Conservation (phyloP, 2,113 vertebrate genomes). For the Cheirogaleus medius region DNA sequence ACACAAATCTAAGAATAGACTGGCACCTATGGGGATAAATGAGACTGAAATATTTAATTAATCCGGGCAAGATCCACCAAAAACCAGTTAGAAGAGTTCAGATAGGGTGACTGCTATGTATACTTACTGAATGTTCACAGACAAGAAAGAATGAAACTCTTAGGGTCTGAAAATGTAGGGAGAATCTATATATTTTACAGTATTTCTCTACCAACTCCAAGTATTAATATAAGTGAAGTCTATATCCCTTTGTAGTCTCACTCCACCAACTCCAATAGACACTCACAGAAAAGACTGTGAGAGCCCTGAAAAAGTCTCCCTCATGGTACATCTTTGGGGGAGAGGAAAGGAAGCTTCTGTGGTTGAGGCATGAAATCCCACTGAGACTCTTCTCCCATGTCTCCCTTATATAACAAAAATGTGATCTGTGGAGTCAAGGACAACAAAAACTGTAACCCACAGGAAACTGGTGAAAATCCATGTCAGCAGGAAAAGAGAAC, state of each 20-base stretch:
- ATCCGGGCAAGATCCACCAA: neutral
- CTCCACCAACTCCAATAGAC: no score
- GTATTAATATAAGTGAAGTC: neutral
- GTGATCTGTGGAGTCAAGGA: neutral
- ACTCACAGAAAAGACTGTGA: neutral
- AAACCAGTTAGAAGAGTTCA: neutral
- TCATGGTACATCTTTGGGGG: neutral
- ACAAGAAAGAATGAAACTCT: neutral
- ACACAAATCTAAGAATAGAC: neutral
- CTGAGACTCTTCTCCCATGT: neutral
- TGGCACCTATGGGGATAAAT: neutral
- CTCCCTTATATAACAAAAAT: neutral
- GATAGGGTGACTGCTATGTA: neutral
- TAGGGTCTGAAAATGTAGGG: neutral
- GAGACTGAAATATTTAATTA: neutral
- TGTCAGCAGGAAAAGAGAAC: neutral
- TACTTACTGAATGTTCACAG: no score
- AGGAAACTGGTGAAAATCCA: neutral
- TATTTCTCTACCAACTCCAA: neutral
- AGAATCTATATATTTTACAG: rapidly evolving
- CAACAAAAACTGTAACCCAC: no score
- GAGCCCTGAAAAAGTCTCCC: neutral
- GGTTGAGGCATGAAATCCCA: neutral
- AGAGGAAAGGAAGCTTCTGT: neutral
- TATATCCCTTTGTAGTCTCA: neutral